Evolutionary conservation across 2,888 invertebrate genomes (phyloP), one percentile per base, ranked within the genome.

Genomic region (Rhingia rostrata): DNA sequence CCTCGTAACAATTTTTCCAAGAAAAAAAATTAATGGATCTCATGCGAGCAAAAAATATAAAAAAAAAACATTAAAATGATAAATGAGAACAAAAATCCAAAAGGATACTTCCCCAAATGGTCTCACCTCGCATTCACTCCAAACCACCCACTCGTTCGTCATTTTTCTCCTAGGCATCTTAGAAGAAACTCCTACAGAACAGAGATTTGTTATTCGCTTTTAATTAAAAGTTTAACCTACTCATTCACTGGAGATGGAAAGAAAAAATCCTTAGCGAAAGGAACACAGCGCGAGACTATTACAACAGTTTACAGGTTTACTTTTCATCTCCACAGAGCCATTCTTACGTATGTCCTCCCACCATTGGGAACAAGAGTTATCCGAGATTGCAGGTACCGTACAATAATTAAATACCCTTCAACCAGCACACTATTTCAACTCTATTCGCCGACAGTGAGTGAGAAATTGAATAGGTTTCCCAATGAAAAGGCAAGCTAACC

Each of bases 161-260:
- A 75, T 80, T 75, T 70, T 78, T 49, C 78, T 72, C 61, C 14
- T 32, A 2, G 14, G 39, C 47, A 32, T 64, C 70, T 75, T 69
- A 6, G 32, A 22, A 51, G 33, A 78, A 83, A 79, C 74, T 80
- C 74, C 64, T 64, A 35, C 69, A 60, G 47, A 84, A 80, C 80
- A 84, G 63, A 80, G 84, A 84, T 84, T 84, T 84, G 84, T 84
- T 80, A 75, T 80, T 74, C 75, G 69, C 43, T 70, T 84, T 84
- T 84, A 84, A 84, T 84, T 84, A 84, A 84, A 84, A 84, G 80
- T 84, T 84, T 84, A 84, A 84, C 84, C 80, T 75, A 80, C 80
- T 80, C 80, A 74, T 80, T 74, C 61, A 53, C 54, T 14, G 30
- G 41, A 70, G 41, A 39, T 49, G 54, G 6, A 49, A 4, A 35